phyloP scores from a whole-genome alignment of 2,113 vertebrate species.

The Sebastes schlegelii region DNA sequence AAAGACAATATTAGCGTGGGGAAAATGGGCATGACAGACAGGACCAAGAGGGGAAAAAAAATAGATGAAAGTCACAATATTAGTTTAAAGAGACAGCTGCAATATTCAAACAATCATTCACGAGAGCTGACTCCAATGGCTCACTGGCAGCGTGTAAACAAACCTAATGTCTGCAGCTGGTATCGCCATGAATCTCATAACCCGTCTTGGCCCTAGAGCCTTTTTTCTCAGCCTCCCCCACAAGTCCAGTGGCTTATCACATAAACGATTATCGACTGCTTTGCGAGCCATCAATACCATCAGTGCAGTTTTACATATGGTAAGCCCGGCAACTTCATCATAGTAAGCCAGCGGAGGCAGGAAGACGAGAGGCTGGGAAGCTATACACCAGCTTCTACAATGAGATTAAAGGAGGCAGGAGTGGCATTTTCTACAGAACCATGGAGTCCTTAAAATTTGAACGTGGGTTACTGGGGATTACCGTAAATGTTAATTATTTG shows the following conservation, averaged over 20 bases:
- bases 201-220: slow-evolving; percentile 49
- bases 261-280: slow-evolving; percentile 77
- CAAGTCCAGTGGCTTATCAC: slow-evolving; percentile 75
- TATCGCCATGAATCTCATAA: slow-evolving; percentile 71
- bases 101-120: slow-evolving; percentile 71
- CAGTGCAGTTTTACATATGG: slow-evolving; percentile 72
- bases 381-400: slow-evolving; percentile 21
- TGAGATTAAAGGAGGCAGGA: slow-evolving; percentile 28
- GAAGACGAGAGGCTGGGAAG: slow-evolving; percentile 24
- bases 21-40: slow-evolving; percentile 54
- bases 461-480: slow-evolving; percentile 33
- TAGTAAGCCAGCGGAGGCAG: slow-evolving; percentile 61
- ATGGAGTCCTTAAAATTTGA: slow-evolving; percentile 20
- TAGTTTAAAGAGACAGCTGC: slow-evolving; percentile 67
- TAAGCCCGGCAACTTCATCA: slow-evolving; percentile 70
- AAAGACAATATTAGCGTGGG: slow-evolving; percentile 38
- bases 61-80: slow-evolving; percentile 48
- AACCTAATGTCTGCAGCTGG: slow-evolving; percentile 64
- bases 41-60: slow-evolving; percentile 19
- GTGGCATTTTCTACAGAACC: slow-evolving; percentile 17
- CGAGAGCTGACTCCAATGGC: slow-evolving; percentile 35
- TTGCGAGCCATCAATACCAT: slow-evolving; percentile 70
- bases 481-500: slow-evolving; percentile 41
- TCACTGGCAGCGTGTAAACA: slow-evolving; percentile 68
- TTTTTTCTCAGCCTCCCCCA: slow-evolving; percentile 61